Base-by-base conservation (phyloP, 2,113 vertebrate genomes). In the Sorex araneus region DNA sequence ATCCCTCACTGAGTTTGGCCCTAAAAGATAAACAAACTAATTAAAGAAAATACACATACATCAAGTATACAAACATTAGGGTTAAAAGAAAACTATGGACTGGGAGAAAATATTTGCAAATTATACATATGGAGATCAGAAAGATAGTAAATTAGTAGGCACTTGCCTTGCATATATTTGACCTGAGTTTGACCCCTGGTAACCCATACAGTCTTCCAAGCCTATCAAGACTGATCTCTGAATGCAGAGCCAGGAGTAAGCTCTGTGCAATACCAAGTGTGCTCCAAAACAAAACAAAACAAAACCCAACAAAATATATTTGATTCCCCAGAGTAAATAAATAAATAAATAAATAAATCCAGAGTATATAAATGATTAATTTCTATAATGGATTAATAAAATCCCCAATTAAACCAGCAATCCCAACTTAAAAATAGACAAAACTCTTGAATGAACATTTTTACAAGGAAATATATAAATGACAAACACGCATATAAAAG, bases 51-150 rank as follows among this genome's bases (percentile, higher is more conserved):
- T 8, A 80, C 13, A 34, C 36, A 36, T 63, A 60, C 21, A 66
- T 66, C 66, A 78, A 73, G 77, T 21, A 32, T 32, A 78, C 13
- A 89, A n/a, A 71, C 32, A n/a, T 34, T 25, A 71, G n/a, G 45
- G 13, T 47, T 6, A 78, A 78, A 78, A 93, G 2, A 64, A 54
- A 32, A 18, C 19, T 23, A 71, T 0, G 40, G 25, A 84, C 32
- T 32, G 43, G 50, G 21, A 84, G 36, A 89, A 84, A 84, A 84
- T 78, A 70, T 78, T 43, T 73, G n/a, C 80, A 84, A 93, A 30
- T 84, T 7, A 28, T 47, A 18, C 28, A 73, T 43, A 28, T 32
- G 11, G 15, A 21, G 19, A 6, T 18, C 5, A 57, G 54, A 57
- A 13, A 57, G 19, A 57, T 57, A 21, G 19, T 19, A 21, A 57